These are phyloP conservation scores for Gymnodraco acuticeps DNA, from an alignment of 2,797 vertebrate genomes.

Conservation along the genomic window DNA sequence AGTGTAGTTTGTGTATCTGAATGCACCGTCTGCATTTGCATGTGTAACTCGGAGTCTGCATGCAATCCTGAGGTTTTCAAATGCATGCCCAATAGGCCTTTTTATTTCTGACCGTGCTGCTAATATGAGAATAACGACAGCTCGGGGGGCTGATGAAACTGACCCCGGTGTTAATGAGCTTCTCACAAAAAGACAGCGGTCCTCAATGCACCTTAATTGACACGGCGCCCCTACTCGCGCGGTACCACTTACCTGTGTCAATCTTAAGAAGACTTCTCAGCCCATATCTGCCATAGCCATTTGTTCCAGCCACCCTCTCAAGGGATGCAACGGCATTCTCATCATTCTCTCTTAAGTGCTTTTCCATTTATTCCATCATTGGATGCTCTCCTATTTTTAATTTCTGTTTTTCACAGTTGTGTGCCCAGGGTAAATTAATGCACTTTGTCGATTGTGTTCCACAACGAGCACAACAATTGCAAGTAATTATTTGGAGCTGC, in stretches of 20 bases:
- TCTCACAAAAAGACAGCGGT: slow-evolving; percentile 71
- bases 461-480: slow-evolving; percentile 54
- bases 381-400: slow-evolving; percentile 50
- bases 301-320: slow-evolving; percentile 65
- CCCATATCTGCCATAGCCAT: slow-evolving; percentile 70
- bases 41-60: slow-evolving; percentile 28
- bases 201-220: slow-evolving; percentile 72
- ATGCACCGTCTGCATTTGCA: slow-evolving; percentile 37
- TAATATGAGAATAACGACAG: slow-evolving; percentile 78
- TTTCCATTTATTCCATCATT: slow-evolving; percentile 62
- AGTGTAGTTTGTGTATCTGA: slow-evolving; percentile 22
- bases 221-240: slow-evolving; percentile 62
- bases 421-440: slow-evolving; percentile 49
- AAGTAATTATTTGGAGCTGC: slow-evolving; percentile 55
- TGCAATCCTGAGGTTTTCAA: slow-evolving; percentile 32
- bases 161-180: slow-evolving; percentile 86
- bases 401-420: slow-evolving; percentile 47
- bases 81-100: slow-evolving; percentile 35
- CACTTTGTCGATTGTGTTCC: slow-evolving; percentile 57
- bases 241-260: slow-evolving; percentile 81
- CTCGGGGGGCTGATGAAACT: slow-evolving; percentile 80
- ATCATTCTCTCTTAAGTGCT: slow-evolving; percentile 62
- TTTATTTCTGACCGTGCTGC: slow-evolving; percentile 63
- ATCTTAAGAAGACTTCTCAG: slow-evolving; percentile 71
- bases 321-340: slow-evolving; percentile 59